Base-by-base conservation (phyloP, 1,140 invertebrate genomes). In the Amyelois transitella region DNA sequence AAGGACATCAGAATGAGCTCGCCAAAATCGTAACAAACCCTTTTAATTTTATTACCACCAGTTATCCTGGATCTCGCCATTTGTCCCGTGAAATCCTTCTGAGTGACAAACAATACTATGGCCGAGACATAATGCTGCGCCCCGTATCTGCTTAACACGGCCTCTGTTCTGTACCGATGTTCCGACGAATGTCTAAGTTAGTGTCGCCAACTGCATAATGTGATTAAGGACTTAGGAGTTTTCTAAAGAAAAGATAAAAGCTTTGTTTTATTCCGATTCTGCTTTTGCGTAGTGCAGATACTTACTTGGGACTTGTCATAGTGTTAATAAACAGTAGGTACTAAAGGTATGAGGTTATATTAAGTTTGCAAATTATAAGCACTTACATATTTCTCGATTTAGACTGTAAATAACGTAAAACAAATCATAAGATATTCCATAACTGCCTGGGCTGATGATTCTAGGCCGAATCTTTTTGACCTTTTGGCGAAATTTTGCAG, bases 81-180 rank as follows among this genome's bases (percentile, higher is more conserved):
- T 87, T 85, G 83, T 87, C 81, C 78, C 58, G 64, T 68, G 77
- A 77, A 80, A 74, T 74, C 62, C 67, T 55, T 44, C 55, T 83
- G 81, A 86, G 77, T 85, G 83, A 85, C 83, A 78, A 77, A 86
- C 83, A 86, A 86, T 86, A 70, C 66, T 64, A 62, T 43, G 55
- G 51, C 28, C 56, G 44, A 53, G 78, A 85, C 83, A 72, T 82
- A 80, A 84, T 80, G 72, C 69, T 74, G 80, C 70, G 73, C 58
- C 61, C 60, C 38, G 64, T 43, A 61, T 66, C 57, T 67, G 64
- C 73, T 58, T 67, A 68, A 76, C 74, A 77, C 75, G 59, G 68
- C 65, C 55, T 62, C 59, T 38, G 32, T 58, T 71, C 60, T 67
- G 60, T 65, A 59, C 52, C 48, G 18, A 19, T 48, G 45, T 48